Conservation (phyloP, 2,797 vertebrate species). For the Gadopsis marmoratus region DNA sequence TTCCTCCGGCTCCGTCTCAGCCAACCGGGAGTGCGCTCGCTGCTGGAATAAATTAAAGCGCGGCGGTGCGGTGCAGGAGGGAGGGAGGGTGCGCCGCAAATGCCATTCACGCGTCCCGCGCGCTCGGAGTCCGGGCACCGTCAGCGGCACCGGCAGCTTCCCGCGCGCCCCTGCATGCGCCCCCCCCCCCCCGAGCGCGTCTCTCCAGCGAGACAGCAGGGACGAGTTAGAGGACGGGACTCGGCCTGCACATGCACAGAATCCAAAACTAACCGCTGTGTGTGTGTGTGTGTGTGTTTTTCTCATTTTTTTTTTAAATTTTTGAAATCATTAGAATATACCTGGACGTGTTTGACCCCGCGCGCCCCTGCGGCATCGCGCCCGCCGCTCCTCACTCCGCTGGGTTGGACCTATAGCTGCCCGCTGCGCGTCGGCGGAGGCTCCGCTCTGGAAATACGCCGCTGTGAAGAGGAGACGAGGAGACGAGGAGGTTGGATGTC, state of each 20-base stretch:
- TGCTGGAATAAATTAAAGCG: constrained; percentile 82
- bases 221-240: constrained; percentile 53
- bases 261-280: neutral
- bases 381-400: constrained; percentile 24
- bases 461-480: constrained; percentile 24
- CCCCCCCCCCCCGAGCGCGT: constrained; percentile 55
- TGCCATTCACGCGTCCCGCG: constrained; percentile 73
- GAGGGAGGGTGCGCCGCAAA: constrained; percentile 20
- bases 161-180: constrained; percentile 60
- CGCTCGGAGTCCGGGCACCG: constrained; percentile 59
- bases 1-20: constrained; percentile 68
- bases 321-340: neutral
- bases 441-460: constrained; percentile 62
- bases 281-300: no score
- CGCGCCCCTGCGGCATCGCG: constrained; percentile 19
- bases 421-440: constrained; percentile 19
- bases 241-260: neutral
- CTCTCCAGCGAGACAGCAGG: constrained; percentile 29
- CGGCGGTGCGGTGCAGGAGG: constrained; percentile 34
- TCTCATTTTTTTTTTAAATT: no score
- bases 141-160: constrained; percentile 38
- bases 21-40: constrained; percentile 81
- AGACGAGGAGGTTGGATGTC: constrained; percentile 53
- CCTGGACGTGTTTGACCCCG: constrained; percentile 38
- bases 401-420: constrained; percentile 60